A percentile compares a stretch with the other conserved stretches of the same genome.
Conservation (phyloP, 1,140 invertebrate species). For the Bombus polaris region DNA sequence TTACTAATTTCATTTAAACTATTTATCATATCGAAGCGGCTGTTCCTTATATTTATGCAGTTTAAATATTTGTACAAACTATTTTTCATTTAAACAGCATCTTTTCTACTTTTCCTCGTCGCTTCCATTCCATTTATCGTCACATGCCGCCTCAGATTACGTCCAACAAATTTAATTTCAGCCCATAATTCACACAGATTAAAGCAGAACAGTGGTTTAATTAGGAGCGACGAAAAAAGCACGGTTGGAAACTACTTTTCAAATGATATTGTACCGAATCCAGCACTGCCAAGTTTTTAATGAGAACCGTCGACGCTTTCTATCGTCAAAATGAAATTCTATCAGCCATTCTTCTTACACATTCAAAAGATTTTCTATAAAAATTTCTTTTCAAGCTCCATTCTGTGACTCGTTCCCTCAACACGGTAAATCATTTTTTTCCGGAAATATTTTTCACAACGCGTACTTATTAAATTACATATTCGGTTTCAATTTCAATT, state of each 20-base stretch:
- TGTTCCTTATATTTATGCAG: not conserved
- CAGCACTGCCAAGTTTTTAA: constrained; percentile 9
- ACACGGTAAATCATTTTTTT: not conserved
- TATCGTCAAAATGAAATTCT: not conserved
- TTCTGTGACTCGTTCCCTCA: not conserved
- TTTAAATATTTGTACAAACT: too few relatives aligned
- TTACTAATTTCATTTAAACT: not conserved
- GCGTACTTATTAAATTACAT: not conserved
- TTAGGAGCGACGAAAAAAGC: constrained; percentile 2
- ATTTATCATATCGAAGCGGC: not conserved
- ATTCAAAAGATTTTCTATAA: not conserved
- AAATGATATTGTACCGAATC: constrained; percentile 3
- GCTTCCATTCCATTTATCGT: not conserved
- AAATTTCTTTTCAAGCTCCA: not conserved
- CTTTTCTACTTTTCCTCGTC: too few relatives aligned
- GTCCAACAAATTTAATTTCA: constrained; percentile 3
- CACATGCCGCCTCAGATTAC: not conserved
- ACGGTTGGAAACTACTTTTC: not conserved
- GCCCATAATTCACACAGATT: constrained; percentile 5
- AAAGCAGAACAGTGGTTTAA: constrained; percentile 12
- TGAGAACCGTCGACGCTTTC: not conserved
- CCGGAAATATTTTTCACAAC: not conserved
- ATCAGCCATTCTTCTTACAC: not conserved
- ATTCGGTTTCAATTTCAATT: not conserved
- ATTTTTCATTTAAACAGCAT: too few relatives aligned